A percentile compares a stretch with the other conserved stretches of the same genome.
Conservation (phyloP, 2,797 vertebrate genomes). For the Etheostoma nigrum region DNA sequence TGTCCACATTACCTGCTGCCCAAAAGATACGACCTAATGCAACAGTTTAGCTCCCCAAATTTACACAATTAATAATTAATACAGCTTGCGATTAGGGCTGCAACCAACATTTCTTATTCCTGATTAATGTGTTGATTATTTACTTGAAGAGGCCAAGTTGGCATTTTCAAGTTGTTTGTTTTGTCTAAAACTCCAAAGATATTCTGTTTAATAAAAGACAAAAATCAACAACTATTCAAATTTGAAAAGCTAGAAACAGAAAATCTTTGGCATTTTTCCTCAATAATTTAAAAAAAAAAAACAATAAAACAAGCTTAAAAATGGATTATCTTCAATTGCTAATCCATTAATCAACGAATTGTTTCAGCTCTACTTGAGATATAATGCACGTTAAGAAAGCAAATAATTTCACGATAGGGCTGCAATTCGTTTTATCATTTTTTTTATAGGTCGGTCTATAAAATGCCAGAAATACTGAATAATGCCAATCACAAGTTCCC, state of each 20-base stretch:
- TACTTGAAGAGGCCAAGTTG: background rate
- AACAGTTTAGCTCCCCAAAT: background rate
- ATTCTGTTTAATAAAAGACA: background rate
- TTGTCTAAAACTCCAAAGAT: background rate
- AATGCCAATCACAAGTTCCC: background rate
- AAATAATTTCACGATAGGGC: background rate
- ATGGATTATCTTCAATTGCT: background rate
- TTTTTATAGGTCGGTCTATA: background rate
- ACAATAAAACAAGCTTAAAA: background rate
- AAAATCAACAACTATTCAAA: background rate
- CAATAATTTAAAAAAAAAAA: background rate
- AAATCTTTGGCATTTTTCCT: background rate
- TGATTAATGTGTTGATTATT: slow-evolving; percentile 4
- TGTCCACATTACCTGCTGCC: slow-evolving; percentile 49
- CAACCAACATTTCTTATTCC: background rate
- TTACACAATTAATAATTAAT: background rate
- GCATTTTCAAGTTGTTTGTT: background rate
- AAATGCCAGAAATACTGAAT: background rate
- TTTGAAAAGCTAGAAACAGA: background rate
- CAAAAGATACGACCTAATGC: slow-evolving; percentile 30
- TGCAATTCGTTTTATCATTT: background rate
- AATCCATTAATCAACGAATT: background rate
- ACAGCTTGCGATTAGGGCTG: background rate
- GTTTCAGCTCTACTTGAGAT: background rate
- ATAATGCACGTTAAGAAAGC: background rate